phyloP scores from a whole-genome alignment of 2,113 vertebrate genomes.

The Phrynosoma platyrhinos region DNA sequence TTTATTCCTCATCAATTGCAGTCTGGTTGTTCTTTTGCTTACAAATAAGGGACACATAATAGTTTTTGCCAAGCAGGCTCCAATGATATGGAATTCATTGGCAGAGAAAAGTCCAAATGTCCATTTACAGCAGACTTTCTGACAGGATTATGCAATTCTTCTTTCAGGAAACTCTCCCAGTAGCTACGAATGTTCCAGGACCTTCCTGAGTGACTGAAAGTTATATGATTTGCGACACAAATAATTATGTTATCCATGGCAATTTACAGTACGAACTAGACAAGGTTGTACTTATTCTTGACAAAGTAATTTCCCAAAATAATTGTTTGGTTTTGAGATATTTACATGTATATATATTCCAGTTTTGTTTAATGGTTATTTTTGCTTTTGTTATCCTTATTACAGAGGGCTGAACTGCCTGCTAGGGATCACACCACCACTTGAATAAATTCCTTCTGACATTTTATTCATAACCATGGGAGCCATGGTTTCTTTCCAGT shows the following conservation, averaged over 20 bases:
- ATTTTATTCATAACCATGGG: conserved; percentile 40
- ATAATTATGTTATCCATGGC: conserved; percentile 49
- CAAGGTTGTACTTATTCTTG: conserved; percentile 43
- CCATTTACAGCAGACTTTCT: background rate
- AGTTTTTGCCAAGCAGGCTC: background rate
- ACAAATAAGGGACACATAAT: background rate
- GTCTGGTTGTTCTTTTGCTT: background rate
- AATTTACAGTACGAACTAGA: conserved; percentile 56
- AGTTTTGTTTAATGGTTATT: background rate
- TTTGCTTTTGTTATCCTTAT: conserved; percentile 32
- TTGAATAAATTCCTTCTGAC: conserved; percentile 51
- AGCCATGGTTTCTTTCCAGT: conserved; percentile 32
- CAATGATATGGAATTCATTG: background rate
- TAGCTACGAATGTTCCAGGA: conserved; percentile 2
- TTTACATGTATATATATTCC: background rate
- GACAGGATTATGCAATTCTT: conserved; percentile 17
- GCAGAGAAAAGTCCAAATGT: conserved; percentile 6
- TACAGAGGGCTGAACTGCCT: conserved; percentile 21
- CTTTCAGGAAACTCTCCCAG: conserved; percentile 32
- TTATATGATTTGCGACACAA: conserved; percentile 55
- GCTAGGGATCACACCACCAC: conserved; percentile 33
- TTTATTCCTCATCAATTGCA: background rate
- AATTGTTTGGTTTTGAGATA: conserved; percentile 41
- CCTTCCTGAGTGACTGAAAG: conserved; percentile 53
- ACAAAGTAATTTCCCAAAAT: conserved; percentile 46